Evolutionary conservation across 2,113 vertebrate genomes (phyloP), one percentile per base, ranked within the genome.

Genomic region (Sisor rabdophorus): DNA sequence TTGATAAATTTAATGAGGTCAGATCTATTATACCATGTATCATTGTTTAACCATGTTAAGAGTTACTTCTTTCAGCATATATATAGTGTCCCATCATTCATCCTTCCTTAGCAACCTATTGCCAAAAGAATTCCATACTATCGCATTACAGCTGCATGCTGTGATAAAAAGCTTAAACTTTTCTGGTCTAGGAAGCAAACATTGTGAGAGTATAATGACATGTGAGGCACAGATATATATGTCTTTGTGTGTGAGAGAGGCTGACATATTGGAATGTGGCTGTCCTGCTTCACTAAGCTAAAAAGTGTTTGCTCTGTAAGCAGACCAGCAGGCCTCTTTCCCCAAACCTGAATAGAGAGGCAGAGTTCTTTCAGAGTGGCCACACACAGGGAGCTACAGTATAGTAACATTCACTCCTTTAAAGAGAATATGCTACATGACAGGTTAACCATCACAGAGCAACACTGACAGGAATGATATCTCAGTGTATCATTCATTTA

Each of bases 301-400:
- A 28, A 65, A 81, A 65, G 58, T 87, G 86, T 90, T 90, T 90
- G 83, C 80, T 83, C 78, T 79, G 85, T 82, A 82, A 85, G 78
- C 84, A 64, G 32, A 63, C 78, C 80, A 80, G 78, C 55, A 52
- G 79, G 68, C 81, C 79, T 71, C 79, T 75, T 75, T 75, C 83
- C 65, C 44, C 44, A 55, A 15, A 76, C 76, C 81, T 87, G 85
- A 90, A 87, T 87, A 81, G 67, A 84, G 32, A 79, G 63, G 85
- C 60, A 54, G 78, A 88, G 86, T 87, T 87, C 86, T 86, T 82
- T 59, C 79, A 80, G 80, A 80, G 82, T 56, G 77, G 79, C 61
- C 70, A 84, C 79, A 79, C 61, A 54, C 69, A 55, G 19, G 60
- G 80, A 79, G 54, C 76, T 56, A 61, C 79, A 30, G 71, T 78